These are phyloP conservation scores for Ichneumoninae sp. DNA, from an alignment of 2,888 invertebrate genomes.

Conservation along the genomic window DNA sequence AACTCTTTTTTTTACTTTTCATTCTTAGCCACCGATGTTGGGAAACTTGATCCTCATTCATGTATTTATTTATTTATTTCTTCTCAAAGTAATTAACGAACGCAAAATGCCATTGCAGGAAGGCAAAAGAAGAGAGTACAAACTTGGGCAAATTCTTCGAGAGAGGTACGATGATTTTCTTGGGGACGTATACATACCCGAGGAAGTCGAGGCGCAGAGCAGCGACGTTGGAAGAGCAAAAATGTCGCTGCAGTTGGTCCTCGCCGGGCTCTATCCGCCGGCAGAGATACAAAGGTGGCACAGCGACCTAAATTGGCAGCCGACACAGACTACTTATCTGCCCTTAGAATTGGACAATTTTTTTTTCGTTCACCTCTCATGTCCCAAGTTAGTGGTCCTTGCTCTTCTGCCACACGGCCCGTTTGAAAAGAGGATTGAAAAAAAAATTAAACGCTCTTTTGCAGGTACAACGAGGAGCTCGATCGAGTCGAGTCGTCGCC, in stretches of 20 bases:
- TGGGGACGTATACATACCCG: slow-evolving; percentile 84
- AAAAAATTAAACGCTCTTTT: not conserved
- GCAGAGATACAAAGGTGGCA: slow-evolving; percentile 86
- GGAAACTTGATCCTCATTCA: too few species aligned
- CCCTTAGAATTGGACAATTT: not conserved
- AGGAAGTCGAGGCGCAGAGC: slow-evolving; percentile 84
- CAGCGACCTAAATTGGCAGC: slow-evolving; percentile 87
- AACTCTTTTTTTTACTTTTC: too few species aligned
- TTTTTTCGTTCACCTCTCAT: not conserved
- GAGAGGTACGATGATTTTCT: slow-evolving; percentile 85
- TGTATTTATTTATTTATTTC: too few species aligned
- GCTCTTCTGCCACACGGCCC: not conserved
- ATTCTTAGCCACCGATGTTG: too few species aligned
- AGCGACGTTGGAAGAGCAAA: slow-evolving; percentile 90
- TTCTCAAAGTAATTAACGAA: too few species aligned
- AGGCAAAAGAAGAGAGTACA: slow-evolving; percentile 85
- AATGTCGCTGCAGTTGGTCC: slow-evolving; percentile 89
- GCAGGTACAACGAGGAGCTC: slow-evolving; percentile 55
- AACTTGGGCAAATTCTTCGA: slow-evolving; percentile 85
- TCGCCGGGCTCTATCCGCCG: slow-evolving; percentile 89
- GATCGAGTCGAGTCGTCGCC: slow-evolving; percentile 37
- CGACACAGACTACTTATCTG: slow-evolving; percentile 83
- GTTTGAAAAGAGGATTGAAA: not conserved
- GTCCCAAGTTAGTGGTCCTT: slow-evolving; percentile 10
- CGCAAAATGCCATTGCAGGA: slow-evolving; percentile 78